These are phyloP conservation scores for Heliconius melpomene DNA, from an alignment of 1,140 invertebrate species.

Conservation along the genomic window DNA sequence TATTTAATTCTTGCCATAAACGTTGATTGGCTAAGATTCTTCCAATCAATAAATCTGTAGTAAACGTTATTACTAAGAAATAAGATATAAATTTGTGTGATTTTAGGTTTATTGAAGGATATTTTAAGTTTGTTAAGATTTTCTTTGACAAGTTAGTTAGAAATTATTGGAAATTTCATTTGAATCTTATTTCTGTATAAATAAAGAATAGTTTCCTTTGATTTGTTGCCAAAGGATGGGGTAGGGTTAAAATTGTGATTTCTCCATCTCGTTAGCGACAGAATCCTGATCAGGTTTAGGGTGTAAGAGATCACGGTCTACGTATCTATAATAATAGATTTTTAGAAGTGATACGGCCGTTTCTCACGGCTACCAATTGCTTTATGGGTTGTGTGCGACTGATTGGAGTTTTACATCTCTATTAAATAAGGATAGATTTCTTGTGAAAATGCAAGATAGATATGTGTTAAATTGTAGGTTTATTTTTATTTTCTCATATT, in stretches of 20 bases:
- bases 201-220: slow-evolving; percentile 21
- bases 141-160: slow-evolving; percentile 14
- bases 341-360: slow-evolving; percentile 19
- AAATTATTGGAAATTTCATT: background rate
- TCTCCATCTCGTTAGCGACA: slow-evolving; percentile 56
- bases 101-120: background rate
- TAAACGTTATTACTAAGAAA: background rate
- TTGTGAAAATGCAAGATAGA: background rate
- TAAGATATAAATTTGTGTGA: slow-evolving; percentile 30
- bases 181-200: background rate
- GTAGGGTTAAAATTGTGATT: slow-evolving; percentile 13
- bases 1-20: slow-evolving; percentile 69
- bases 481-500: no score
- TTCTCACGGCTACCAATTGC: slow-evolving; percentile 35
- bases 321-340: slow-evolving; percentile 17
- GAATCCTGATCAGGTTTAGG: slow-evolving; percentile 45
- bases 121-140: slow-evolving; percentile 32
- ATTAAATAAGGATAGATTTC: background rate
- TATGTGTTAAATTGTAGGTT: background rate
- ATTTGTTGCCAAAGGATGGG: background rate
- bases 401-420: background rate
- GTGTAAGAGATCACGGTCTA: slow-evolving; percentile 21
- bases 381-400: background rate
- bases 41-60: background rate
- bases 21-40: slow-evolving; percentile 21